phyloP scores from a whole-genome alignment of 92 coral and sea anemone genomes.

The Zoanthus gigantus region DNA sequence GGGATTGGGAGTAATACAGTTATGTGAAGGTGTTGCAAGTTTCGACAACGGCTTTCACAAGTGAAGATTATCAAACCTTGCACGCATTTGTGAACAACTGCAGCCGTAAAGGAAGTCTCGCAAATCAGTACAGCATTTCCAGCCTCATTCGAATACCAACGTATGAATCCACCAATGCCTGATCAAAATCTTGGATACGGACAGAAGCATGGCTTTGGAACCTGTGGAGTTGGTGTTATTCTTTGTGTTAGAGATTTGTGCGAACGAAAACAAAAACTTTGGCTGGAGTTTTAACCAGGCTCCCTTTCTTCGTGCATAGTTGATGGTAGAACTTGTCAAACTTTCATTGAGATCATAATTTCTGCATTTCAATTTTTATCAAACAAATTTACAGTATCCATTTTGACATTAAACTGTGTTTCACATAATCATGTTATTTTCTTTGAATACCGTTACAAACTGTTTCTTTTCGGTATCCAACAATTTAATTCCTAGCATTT shows the following conservation, averaged over 20 bases:
- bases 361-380: neutral
- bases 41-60: slow-evolving; percentile 62
- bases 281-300: slow-evolving; percentile 4
- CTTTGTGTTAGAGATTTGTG: slow-evolving; percentile 19
- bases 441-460: neutral
- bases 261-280: neutral
- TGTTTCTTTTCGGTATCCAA: neutral
- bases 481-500: neutral
- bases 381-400: neutral
- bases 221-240: slow-evolving; percentile 60
- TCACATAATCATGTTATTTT: neutral
- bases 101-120: slow-evolving; percentile 5
- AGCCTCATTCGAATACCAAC: slow-evolving; percentile 26
- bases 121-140: neutral
- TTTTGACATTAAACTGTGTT: neutral
- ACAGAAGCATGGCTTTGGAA: slow-evolving; percentile 43
- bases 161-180: slow-evolving; percentile 64
- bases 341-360: neutral
- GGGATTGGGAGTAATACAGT: slow-evolving; percentile 56
- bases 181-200: slow-evolving; percentile 27
- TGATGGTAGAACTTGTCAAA: slow-evolving; percentile 8
- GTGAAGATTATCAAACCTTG: slow-evolving; percentile 19
- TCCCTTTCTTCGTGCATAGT: neutral
- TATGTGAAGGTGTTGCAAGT: slow-evolving; percentile 30
- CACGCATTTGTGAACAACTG: neutral